Base-by-base conservation (phyloP, 2,888 invertebrate genomes). In the Idaea aversata region DNA sequence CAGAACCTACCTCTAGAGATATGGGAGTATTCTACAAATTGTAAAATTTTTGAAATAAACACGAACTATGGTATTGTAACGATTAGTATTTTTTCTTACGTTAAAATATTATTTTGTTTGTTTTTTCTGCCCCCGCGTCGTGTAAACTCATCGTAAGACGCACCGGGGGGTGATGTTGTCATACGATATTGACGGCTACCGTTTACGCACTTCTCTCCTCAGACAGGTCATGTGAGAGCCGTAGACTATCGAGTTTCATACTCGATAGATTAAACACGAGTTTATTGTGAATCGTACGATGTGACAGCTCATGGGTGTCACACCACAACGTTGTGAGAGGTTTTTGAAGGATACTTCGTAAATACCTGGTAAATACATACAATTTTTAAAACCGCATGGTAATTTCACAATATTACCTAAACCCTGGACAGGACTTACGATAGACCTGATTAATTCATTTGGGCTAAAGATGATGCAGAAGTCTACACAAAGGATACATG, bases 111-210 rank as follows among this genome's bases (percentile, higher is more conserved):
- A 47, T 47, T 47, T 25, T 47, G 13, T 47, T 47, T 47, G 47
- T 47, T 5, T 47, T 47, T 13, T 47, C 47, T 47, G 13, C 47
- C 47, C 47, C 47, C 47, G 47, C 75, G 76, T 75, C 62, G 72
- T 71, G 71, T 73, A 75, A 75, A 74, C 47, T 47, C 47, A 47
- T 47, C 47, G 47, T 10, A 47, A 47, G 47, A 47, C 47, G 47
- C 85, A 72, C 78, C 87, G 84, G 88, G 88, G 88, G 90, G 88
- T 82, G 82, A 77, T 72, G 75, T 72, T 81, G 90, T 88, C 88
- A 91, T 81, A 77, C 75, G 87, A 91, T 88, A 84, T 77, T 77
- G 74, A 69, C 73, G 72, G 90, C 91, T 90, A 91, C 91, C 83
- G 91, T 90, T 86, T 85, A 86, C 85, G 83, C 84, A 76, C 81